Percentiles rank a stretch among this genome's conserved stretches.
These are phyloP conservation scores for Xanthorhoe spadicearia DNA, from an alignment of 2,888 invertebrate genomes.

Conservation along the genomic window DNA sequence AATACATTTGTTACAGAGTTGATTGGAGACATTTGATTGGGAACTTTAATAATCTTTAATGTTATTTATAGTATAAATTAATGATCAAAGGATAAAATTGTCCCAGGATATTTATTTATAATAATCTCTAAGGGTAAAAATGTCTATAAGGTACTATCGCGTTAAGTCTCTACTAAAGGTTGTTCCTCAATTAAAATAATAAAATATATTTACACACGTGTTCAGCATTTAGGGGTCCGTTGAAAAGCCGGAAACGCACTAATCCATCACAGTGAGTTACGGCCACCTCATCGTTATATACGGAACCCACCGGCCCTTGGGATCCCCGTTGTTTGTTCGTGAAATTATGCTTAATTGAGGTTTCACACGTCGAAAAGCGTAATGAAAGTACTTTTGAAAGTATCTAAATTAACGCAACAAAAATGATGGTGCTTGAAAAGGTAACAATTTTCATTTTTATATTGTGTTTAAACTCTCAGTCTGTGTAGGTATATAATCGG, in stretches of 20 bases:
- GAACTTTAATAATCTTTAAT: too few relatives aligned
- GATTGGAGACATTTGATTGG: too few relatives aligned
- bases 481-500: background rate
- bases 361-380: slow-evolving; percentile 34
- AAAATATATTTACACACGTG: slow-evolving; percentile 32
- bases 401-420: slow-evolving; percentile 16
- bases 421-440: background rate
- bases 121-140: too few relatives aligned
- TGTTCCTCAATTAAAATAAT: slow-evolving; percentile 16
- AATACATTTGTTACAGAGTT: too few relatives aligned
- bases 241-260: slow-evolving; percentile 78
- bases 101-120: too few relatives aligned
- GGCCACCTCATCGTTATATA: slow-evolving; percentile 61
- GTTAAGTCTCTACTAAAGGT: background rate
- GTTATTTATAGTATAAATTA: too few relatives aligned
- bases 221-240: slow-evolving; percentile 64
- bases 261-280: slow-evolving; percentile 76
- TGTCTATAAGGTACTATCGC: background rate
- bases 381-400: slow-evolving; percentile 24
- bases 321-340: slow-evolving; percentile 35
- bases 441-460: background rate
- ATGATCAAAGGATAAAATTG: too few relatives aligned
- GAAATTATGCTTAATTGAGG: slow-evolving; percentile 38
- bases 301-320: slow-evolving; percentile 48
- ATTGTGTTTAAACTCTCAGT: background rate